Conservation (phyloP, 2,113 vertebrate genomes). For the Thinocorus orbignyianus region DNA sequence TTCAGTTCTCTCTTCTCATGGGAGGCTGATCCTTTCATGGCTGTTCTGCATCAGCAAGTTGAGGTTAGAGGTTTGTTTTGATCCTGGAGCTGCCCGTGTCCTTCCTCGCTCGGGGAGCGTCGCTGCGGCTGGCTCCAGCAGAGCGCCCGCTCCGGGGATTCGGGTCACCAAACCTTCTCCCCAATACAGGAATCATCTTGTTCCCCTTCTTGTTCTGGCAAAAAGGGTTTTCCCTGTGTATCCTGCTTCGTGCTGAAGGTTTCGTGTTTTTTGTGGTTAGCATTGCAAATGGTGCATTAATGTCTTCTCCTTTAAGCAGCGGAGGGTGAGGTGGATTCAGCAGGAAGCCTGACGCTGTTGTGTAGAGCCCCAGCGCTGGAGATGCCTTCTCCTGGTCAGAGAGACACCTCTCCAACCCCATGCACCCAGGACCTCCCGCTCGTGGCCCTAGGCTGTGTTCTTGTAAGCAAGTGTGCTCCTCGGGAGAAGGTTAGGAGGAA, state of each 20-base stretch:
- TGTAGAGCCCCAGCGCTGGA: background rate
- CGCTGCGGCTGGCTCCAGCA: background rate
- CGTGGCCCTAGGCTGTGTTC: background rate
- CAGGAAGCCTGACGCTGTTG: background rate
- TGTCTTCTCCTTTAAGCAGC: conserved; percentile 24
- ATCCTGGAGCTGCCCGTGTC: background rate
- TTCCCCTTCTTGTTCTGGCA: background rate
- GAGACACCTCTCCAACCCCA: background rate
- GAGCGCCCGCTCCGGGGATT: background rate
- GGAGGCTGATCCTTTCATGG: background rate
- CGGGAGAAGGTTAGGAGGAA: background rate
- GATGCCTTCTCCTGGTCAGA: background rate
- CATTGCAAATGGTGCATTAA: conserved; percentile 22
- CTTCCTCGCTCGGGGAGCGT: background rate
- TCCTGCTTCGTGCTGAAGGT: background rate
- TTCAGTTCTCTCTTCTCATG: background rate
- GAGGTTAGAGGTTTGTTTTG: background rate
- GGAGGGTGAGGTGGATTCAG: conserved; percentile 22
- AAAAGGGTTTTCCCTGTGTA: background rate
- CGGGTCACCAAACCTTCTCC: background rate
- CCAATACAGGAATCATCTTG: background rate
- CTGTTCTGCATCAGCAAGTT: background rate
- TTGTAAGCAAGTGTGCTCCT: background rate
- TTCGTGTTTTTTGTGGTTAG: conserved; percentile 5
- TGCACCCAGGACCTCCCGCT: background rate